A percentile compares a stretch with the other conserved stretches of the same genome.
phyloP scores from a whole-genome alignment of 1,140 invertebrate species.

The Drosophila malerkotliana region DNA sequence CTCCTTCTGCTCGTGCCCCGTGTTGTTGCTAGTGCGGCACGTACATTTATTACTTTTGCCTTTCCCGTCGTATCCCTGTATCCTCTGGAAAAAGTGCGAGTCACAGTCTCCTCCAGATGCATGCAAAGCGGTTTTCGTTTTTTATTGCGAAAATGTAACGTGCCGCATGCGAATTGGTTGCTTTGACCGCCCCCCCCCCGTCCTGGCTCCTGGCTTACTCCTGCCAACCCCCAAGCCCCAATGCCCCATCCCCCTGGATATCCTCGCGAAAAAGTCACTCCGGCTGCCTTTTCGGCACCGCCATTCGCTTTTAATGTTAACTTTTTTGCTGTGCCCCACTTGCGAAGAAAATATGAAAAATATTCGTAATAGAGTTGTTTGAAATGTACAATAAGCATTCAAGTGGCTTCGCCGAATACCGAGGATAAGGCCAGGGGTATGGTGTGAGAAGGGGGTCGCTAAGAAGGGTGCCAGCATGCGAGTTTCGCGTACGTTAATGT shows the following conservation, averaged over 20 bases:
- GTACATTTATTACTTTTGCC: conserved; percentile 76
- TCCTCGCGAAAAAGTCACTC: conserved; percentile 19
- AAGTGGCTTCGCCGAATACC: conserved; percentile 70
- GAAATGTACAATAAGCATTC: conserved; percentile 82
- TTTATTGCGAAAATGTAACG: conserved; percentile 81
- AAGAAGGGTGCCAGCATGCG: background rate
- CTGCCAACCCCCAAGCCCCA: background rate
- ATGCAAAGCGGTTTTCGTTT: conserved; percentile 79
- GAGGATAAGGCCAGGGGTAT: conserved; percentile 7
- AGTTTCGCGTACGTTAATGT: conserved; percentile 44
- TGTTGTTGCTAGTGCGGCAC: conserved; percentile 63
- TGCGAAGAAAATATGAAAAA: conserved; percentile 76
- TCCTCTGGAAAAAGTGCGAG: conserved; percentile 27
- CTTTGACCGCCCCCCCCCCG: conserved; percentile 43
- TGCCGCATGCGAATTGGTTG: conserved; percentile 81
- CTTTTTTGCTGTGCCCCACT: conserved; percentile 64
- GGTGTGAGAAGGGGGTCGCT: background rate
- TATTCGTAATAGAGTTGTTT: conserved; percentile 83
- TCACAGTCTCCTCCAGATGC: conserved; percentile 59
- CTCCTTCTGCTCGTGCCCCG: conserved; percentile 46
- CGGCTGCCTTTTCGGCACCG: conserved; percentile 62
- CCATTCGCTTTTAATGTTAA: conserved; percentile 74
- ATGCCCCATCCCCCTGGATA: background rate
- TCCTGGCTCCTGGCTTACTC: background rate
- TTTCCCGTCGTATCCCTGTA: conserved; percentile 9